Base-by-base conservation (phyloP, 2,888 invertebrate genomes). In the Falcaria lacertinaria region DNA sequence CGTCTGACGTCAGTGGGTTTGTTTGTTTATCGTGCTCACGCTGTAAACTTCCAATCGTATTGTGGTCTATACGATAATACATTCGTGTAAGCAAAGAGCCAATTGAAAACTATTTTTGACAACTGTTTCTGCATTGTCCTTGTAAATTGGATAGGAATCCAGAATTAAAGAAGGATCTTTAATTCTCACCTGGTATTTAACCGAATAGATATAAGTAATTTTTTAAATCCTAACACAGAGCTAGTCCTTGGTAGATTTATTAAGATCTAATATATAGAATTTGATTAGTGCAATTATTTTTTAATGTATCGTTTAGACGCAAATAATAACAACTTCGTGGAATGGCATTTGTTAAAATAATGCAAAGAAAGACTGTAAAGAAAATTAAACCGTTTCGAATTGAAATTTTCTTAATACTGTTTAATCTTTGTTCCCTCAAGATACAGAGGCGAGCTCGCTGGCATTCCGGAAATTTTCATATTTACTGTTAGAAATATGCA, bases 401-500 rank as follows among this genome's bases (percentile, higher is more conserved):
- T 60, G 55, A 59, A 75, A 81, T 78, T 79, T 81, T 84, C 78
- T 68, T 79, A 80, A 82, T 81, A 77, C 70, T 72, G 59, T 75
- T 76, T 75, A 75, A 81, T 80, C 78, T 80, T 80, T 83, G 79
- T 77, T 77, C 74, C 76, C 69, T 71, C 73, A 77, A 82, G 79
- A 82, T 73, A 69, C 69, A 62, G 74, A 69, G 71, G 60, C 71
- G 71, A 74, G 79, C 74, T 80, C 75, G 78, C 72, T 79, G 82
- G 83, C 80, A 89, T 89, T 86, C 80, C 74, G 72, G 80, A 85
- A 81, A 90, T 90, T 89, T 89, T 90, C 90, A 90, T 90, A 90
- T 89, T 89, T 90, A 89, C 86, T 81, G 86, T 79, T 79, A 83
- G 79, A 89, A 89, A 89, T 89, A 89, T 90, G 89, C 90, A 90